Percentiles rank a stretch among this genome's conserved stretches.
Conservation (phyloP, 2,888 invertebrate species). For the Chironomus riparius region DNA sequence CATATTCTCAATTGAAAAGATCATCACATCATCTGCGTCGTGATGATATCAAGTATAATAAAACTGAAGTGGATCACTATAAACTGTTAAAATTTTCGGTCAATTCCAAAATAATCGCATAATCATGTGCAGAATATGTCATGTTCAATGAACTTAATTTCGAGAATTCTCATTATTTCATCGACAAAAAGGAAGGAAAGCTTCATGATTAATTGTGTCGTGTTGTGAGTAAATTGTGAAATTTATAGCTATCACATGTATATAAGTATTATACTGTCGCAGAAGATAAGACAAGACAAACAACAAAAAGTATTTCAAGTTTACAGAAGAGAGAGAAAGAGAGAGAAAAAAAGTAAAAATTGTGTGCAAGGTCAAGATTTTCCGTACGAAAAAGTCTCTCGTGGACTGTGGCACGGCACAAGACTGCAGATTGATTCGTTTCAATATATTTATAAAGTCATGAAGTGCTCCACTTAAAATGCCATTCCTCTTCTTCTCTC, state of each 20-base stretch:
- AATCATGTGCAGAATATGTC: too few relatives aligned
- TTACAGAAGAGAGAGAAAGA: not conserved
- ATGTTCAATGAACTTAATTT: too few relatives aligned
- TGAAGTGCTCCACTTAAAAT: not conserved
- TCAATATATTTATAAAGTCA: too few relatives aligned
- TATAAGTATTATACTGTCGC: not conserved
- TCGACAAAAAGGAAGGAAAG: too few relatives aligned
- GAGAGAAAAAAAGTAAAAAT: not conserved
- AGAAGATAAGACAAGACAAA: not conserved
- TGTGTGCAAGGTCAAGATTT: conserved; percentile 4
- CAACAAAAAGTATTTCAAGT: too few relatives aligned
- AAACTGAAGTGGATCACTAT: not conserved
- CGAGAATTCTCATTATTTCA: too few relatives aligned
- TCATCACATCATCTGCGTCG: not conserved
- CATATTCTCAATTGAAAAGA: not conserved
- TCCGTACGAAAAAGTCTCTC: not conserved
- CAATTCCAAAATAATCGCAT: too few relatives aligned
- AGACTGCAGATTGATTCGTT: too few relatives aligned
- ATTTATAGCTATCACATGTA: not conserved
- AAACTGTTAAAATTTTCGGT: not conserved
- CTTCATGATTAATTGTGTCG: not conserved
- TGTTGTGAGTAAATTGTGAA: not conserved
- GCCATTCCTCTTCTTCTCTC: not conserved
- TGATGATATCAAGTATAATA: not conserved
- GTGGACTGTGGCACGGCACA: too few relatives aligned